Conservation (phyloP, 2,888 invertebrate species). For the Noctua comes region DNA sequence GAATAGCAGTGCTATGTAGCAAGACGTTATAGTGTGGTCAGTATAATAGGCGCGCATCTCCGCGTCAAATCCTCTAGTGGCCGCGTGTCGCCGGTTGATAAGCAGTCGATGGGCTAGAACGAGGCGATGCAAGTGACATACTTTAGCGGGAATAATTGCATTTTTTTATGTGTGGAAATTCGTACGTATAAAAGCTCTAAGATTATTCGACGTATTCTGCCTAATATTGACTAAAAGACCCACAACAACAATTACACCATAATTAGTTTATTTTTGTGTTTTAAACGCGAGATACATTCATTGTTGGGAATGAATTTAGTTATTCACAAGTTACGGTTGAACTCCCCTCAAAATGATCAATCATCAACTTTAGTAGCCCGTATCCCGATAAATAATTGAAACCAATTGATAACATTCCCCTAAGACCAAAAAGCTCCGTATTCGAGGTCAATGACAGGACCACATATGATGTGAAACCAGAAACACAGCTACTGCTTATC, state of each 20-base stretch:
- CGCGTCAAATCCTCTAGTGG: constrained; percentile 83
- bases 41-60: constrained; percentile 82
- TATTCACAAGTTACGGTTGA: not conserved
- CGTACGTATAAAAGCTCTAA: not conserved
- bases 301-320: not conserved
- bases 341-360: constrained; percentile 22
- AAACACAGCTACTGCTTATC: not conserved
- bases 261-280: not conserved
- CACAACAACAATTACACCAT: not conserved
- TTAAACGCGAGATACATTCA: not conserved
- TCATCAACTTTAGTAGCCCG: constrained; percentile 22
- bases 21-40: constrained; percentile 69
- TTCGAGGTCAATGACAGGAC: constrained; percentile 24
- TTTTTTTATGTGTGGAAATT: not conserved
- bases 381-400: constrained; percentile 34
- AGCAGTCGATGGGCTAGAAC: constrained; percentile 79
- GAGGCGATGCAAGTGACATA: constrained; percentile 61
- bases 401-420: constrained; percentile 34
- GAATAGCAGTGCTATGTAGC: constrained; percentile 44
- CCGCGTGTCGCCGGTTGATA: constrained; percentile 87
- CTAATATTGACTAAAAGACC: not conserved
- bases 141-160: constrained; percentile 53
- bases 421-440: constrained; percentile 17
- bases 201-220: not conserved
- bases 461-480: not conserved